Conservation (phyloP, 35 echinoderm and acorn worm genomes). For the Chiridota heheva region DNA sequence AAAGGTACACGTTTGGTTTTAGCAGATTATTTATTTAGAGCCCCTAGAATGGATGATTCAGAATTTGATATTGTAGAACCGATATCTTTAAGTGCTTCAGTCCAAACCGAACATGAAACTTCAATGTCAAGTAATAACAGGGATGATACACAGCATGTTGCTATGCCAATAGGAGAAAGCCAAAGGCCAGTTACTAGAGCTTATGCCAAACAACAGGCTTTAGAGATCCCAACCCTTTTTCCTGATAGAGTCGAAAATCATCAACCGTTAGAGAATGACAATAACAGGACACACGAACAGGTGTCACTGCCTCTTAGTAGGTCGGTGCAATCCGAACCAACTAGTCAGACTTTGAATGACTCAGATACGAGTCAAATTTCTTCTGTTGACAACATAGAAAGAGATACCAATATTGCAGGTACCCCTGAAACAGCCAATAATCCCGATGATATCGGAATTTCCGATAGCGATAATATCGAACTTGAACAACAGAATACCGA, state of each 20-base stretch:
- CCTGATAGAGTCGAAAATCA: neutral
- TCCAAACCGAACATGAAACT: neutral
- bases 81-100: neutral
- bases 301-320: no score
- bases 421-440: no score
- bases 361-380: no score
- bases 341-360: no score
- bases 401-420: no score
- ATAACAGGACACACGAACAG: no score
- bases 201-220: neutral
- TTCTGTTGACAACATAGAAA: no score
- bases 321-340: no score
- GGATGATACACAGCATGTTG: neutral
- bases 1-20: neutral
- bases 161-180: neutral
- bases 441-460: no score
- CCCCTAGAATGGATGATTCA: neutral
- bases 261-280: no score
- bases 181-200: neutral
- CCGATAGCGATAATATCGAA: no score
- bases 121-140: neutral
- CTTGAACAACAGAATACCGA: no score
- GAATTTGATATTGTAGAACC: neutral
- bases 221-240: neutral
- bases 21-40: neutral